A percentile compares a stretch with the other conserved stretches of the same genome.
phyloP scores from a whole-genome alignment of 2,797 vertebrate species.

The Artibeus jamaicensis region DNA sequence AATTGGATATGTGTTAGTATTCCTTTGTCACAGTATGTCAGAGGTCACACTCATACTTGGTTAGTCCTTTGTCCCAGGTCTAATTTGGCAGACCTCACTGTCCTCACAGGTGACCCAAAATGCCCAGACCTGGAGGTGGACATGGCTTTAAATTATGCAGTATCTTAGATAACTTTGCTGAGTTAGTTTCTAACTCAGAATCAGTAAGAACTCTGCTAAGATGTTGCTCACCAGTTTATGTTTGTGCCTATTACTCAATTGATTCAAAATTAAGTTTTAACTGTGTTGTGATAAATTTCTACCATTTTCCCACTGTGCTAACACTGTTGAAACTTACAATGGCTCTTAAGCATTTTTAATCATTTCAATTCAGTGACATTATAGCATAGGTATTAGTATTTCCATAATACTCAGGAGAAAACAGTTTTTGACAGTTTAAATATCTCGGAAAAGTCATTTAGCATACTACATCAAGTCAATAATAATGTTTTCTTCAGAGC shows the following conservation, averaged over 20 bases:
- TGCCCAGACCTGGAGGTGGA: neutral
- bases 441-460: neutral
- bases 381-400: neutral
- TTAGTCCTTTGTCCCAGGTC: neutral
- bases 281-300: neutral
- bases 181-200: neutral
- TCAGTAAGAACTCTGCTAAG: neutral
- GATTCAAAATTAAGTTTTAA: neutral
- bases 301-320: neutral
- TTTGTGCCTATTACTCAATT: neutral
- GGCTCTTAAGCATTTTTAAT: neutral
- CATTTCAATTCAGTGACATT: neutral
- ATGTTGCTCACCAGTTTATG: neutral
- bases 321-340: neutral
- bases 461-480: neutral
- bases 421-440: neutral
- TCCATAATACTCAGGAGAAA: neutral
- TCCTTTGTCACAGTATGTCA: too few species aligned
- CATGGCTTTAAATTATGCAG: neutral
- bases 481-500: neutral
- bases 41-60: neutral
- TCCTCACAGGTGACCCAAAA: neutral
- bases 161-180: neutral
- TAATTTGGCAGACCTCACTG: neutral
- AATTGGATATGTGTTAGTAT: rapidly evolving